Conservation (phyloP, 2,113 vertebrate species). For the Anseranas semipalmata region DNA sequence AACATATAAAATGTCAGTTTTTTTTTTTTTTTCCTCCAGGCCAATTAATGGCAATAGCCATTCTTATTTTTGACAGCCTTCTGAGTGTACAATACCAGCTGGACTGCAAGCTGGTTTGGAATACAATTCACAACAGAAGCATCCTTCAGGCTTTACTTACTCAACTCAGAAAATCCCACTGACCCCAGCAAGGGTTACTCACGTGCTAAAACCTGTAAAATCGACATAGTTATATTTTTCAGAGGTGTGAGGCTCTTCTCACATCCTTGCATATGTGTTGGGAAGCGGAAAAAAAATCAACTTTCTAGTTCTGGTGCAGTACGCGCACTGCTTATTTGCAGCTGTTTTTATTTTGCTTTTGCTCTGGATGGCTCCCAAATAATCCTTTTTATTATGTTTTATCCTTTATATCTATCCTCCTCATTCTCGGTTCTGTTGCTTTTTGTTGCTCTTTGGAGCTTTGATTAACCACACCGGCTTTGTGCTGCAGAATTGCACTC, state of each 20-base stretch:
- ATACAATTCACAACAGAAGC: neutral
- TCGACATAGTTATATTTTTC: neutral
- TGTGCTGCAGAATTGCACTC: constrained; percentile 38
- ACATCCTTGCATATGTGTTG: neutral
- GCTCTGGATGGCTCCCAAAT: constrained; percentile 6
- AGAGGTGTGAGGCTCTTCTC: neutral
- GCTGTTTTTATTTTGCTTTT: constrained; percentile 23
- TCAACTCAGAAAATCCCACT: neutral
- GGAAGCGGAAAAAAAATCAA: neutral
- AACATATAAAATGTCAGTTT: neutral
- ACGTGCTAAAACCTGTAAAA: neutral
- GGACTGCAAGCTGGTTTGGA: neutral
- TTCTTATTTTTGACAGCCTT: neutral
- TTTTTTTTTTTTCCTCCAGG: neutral
- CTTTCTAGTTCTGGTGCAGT: neutral
- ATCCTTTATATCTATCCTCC: constrained; percentile 24
- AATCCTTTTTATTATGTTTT: constrained; percentile 62
- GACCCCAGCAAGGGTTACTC: neutral
- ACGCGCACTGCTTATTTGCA: neutral
- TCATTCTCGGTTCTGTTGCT: neutral
- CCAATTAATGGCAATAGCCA: neutral
- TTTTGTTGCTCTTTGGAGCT: constrained; percentile 60
- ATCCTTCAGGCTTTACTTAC: neutral
- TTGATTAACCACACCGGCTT: constrained; percentile 48
- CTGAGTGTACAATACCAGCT: neutral